A percentile compares a stretch with the other conserved stretches of the same genome.
Conservation (phyloP, 2,113 vertebrate genomes). For the Chaetodon trifascialis region DNA sequence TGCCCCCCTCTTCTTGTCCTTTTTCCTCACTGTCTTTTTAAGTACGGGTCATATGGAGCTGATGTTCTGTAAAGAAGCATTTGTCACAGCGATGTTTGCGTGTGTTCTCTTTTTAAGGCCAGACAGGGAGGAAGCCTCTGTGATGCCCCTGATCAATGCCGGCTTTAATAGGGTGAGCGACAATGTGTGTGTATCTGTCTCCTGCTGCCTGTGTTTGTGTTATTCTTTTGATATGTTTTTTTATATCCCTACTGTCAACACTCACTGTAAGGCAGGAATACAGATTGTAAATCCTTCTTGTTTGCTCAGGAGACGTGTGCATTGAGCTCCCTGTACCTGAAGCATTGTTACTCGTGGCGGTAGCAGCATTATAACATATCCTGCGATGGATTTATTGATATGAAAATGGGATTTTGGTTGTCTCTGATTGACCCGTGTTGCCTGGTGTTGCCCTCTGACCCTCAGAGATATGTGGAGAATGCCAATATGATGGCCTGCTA, state of each 20-base stretch:
- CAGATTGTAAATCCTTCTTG: conserved; percentile 23
- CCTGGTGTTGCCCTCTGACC: conserved; percentile 60
- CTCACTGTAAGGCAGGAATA: conserved; percentile 4
- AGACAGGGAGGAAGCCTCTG: conserved; percentile 93
- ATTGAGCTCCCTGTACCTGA: neutral
- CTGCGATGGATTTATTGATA: neutral
- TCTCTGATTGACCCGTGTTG: conserved; percentile 47
- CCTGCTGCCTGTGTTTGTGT: conserved; percentile 33
- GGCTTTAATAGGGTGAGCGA: conserved; percentile 95
- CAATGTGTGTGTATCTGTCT: conserved; percentile 4
- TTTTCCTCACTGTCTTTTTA: conserved; percentile 8
- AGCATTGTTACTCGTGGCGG: neutral
- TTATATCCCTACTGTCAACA: conserved; percentile 37
- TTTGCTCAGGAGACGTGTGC: conserved; percentile 36
- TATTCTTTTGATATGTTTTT: conserved; percentile 25
- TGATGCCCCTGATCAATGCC: conserved; percentile 93
- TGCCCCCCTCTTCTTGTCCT: neutral
- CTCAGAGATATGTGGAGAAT: conserved; percentile 95
- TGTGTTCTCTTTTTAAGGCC: conserved; percentile 85
- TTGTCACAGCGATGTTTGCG: conserved; percentile 28
- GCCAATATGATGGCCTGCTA: conserved; percentile 95
- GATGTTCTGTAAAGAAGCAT: conserved; percentile 48
- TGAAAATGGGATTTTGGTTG: conserved; percentile 14
- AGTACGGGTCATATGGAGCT: conserved; percentile 18
- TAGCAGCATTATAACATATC: neutral